Evolutionary conservation across 1,140 invertebrate genomes (phyloP).

Genomic region (Lepeophtheirus salmonis): DNA sequence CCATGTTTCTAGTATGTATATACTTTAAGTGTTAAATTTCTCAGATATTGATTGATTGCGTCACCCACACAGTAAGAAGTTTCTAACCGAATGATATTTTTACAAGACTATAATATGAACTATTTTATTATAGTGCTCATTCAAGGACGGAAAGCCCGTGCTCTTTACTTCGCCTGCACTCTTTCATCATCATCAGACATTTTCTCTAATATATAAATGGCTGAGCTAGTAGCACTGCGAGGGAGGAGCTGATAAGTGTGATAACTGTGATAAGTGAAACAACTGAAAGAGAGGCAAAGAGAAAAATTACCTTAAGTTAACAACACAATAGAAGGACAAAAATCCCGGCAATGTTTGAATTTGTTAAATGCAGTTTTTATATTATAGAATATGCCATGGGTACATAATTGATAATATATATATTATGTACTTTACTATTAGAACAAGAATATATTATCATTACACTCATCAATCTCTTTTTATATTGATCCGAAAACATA

Average conservation of each 20-base stretch:
- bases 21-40: no score
- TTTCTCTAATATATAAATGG: background rate
- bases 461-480: no score
- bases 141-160: background rate
- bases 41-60: background rate
- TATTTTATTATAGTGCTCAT: background rate
- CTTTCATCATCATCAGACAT: background rate
- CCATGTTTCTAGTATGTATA: conserved; percentile 22
- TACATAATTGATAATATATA: no score
- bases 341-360: background rate
- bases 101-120: background rate
- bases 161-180: background rate
- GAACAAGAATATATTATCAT: no score
- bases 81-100: background rate
- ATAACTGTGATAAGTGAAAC: background rate
- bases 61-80: background rate
- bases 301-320: no score
- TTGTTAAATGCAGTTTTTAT: no score
- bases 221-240: background rate
- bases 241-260: background rate
- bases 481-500: no score
- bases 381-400: no score
- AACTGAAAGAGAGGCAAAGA: background rate
- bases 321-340: background rate
- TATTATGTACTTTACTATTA: no score